Evolutionary conservation across 2,113 vertebrate species (phyloP).

Genomic region (Macrotis lagotis): DNA sequence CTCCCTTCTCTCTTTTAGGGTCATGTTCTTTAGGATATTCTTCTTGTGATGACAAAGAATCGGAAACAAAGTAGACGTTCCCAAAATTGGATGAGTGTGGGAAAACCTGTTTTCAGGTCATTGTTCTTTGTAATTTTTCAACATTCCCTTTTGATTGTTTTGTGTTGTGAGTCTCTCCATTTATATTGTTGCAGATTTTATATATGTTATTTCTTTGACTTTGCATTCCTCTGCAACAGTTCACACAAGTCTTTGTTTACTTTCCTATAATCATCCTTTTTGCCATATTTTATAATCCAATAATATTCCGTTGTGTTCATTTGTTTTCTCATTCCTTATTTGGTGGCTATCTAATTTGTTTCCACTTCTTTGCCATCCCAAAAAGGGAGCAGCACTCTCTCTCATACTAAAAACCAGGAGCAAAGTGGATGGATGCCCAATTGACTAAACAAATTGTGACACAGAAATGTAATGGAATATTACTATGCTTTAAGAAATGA

Average conservation of each 20-base stretch:
- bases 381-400: neutral
- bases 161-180: neutral
- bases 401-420: neutral
- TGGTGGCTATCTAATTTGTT: neutral
- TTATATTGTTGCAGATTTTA: neutral
- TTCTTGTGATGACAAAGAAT: neutral
- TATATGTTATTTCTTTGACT: neutral
- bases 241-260: neutral
- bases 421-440: neutral
- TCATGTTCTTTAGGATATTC: neutral
- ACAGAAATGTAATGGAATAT: neutral
- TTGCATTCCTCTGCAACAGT: constrained; percentile 25
- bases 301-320: neutral
- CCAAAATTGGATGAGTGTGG: neutral
- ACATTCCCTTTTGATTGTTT: neutral
- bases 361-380: neutral
- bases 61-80: neutral
- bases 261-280: neutral
- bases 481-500: neutral
- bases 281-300: neutral
- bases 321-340: neutral
- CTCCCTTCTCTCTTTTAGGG: neutral
- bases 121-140: neutral
- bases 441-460: neutral
- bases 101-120: neutral